Conservation (phyloP, 2,113 vertebrate species). For the Marmota monax region DNA sequence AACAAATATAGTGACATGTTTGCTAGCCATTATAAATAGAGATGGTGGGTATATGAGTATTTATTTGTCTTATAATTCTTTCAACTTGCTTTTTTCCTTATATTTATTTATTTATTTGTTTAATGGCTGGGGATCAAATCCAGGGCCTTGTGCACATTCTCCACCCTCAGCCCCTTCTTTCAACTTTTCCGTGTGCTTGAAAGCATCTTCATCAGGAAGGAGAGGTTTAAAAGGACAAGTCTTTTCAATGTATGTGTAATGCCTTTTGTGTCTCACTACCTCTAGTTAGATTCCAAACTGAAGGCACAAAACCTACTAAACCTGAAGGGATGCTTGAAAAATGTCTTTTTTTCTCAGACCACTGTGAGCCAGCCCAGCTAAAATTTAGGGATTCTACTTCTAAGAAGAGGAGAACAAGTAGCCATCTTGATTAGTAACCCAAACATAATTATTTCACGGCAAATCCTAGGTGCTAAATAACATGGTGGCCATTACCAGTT, state of each 20-base stretch:
- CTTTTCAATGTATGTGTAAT: neutral
- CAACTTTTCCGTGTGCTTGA: neutral
- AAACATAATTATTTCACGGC: neutral
- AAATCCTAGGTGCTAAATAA: neutral
- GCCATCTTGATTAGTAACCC: neutral
- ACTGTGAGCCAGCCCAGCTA: neutral
- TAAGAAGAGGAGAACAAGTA: slow-evolving; percentile 6
- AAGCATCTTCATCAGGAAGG: neutral
- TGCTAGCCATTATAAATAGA: neutral
- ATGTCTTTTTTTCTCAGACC: neutral
- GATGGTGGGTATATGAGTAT: neutral
- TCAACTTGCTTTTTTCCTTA: neutral
- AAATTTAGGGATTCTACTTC: slow-evolving; percentile 26
- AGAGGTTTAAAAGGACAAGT: neutral
- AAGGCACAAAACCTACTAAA: neutral
- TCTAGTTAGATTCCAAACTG: neutral
- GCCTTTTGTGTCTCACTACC: neutral
- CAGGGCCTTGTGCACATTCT: no score
- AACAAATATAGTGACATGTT: slow-evolving; percentile 11
- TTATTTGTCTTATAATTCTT: neutral
- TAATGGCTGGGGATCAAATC: no score
- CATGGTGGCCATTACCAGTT: neutral
- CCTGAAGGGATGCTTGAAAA: neutral
- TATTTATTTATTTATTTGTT: no score
- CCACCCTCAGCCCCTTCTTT: neutral